Base-by-base conservation (phyloP, 2,888 invertebrate genomes). In the Endotricha flammealis region DNA sequence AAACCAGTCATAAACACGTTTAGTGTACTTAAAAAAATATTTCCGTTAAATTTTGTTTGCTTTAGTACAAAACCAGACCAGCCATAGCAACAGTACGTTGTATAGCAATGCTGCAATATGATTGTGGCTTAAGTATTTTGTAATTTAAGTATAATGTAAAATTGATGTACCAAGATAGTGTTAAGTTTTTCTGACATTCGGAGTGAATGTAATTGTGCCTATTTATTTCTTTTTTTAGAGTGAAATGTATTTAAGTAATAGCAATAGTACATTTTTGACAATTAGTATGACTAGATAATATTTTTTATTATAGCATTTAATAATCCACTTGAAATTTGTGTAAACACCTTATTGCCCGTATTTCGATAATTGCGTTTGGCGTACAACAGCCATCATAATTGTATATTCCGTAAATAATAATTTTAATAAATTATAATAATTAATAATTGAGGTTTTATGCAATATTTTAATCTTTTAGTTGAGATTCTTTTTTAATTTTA, bases 141-240 rank as follows among this genome's bases (percentile, higher is more conserved):
- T 57, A 39, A 54, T 57, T 67, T 66, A 65, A 50, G 55, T 59
- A 67, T 59, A 66, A 64, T 61, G 61, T 69, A 63, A 71, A 73
- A 69, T 67, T 66, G 69, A 63, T 66, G 57, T 68, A 64, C 58
- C 62, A 66, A 62, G 58, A 55, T 70, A 71, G 64, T 57, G 53
- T 64, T 73, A 73, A 68, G 67, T 69, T 71, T 64, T 65, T 69
- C 50, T 53, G 52, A 68, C 78, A 75, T 81, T 82, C 78, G 54
- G 57, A 53, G 55, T 63, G 81, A 78, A 79, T 82, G 78, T 70
- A 54, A 67, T n/a, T 71, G 78, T 83, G 80, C 77, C 78, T 83
- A 83, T 82, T 83, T 83, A 82, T 83, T 83, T 77, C 67, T 55
- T 70, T 78, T 70, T 78, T 77, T 73, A 64, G 73, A 64, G 67